Evolutionary conservation across 2,113 vertebrate genomes (phyloP).

Genomic region (Neopipo cinnamomea): DNA sequence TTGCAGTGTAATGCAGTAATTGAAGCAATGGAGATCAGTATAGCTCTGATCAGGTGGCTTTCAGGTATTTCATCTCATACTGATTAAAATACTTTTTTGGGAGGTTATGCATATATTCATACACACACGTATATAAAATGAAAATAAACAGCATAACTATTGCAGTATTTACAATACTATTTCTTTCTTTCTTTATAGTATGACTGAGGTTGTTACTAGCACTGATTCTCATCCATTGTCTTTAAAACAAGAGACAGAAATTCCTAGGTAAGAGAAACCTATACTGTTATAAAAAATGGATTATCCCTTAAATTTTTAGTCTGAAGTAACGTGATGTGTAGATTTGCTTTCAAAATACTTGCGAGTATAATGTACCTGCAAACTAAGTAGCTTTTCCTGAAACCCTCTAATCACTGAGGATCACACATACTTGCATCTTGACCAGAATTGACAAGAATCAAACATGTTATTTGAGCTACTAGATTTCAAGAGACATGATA

Average conservation of each 20-base stretch:
- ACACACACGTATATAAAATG: not conserved
- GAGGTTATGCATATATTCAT: not conserved
- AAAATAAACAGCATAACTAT: not conserved
- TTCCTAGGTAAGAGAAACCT: conserved; percentile 60
- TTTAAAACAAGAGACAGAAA: conserved; percentile 27
- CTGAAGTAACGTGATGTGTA: not conserved
- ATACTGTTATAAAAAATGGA: not conserved
- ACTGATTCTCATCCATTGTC: not conserved
- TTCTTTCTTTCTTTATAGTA: conserved; percentile 13
- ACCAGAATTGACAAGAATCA: not conserved
- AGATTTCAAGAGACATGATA: not conserved
- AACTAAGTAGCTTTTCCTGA: not conserved
- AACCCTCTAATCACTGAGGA: not conserved
- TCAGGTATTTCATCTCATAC: not conserved
- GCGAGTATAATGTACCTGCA: not conserved
- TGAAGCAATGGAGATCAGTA: not conserved
- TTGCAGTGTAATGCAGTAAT: not conserved
- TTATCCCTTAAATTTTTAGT: not conserved
- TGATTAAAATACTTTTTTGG: not conserved
- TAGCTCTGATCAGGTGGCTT: not conserved
- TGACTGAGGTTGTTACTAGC: not conserved
- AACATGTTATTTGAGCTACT: not conserved
- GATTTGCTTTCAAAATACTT: not conserved
- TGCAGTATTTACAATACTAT: not conserved
- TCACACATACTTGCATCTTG: not conserved